Evolutionary conservation across 2,888 invertebrate genomes (phyloP), one percentile per base, ranked within the genome.

Genomic region (Tetropium fuscum): DNA sequence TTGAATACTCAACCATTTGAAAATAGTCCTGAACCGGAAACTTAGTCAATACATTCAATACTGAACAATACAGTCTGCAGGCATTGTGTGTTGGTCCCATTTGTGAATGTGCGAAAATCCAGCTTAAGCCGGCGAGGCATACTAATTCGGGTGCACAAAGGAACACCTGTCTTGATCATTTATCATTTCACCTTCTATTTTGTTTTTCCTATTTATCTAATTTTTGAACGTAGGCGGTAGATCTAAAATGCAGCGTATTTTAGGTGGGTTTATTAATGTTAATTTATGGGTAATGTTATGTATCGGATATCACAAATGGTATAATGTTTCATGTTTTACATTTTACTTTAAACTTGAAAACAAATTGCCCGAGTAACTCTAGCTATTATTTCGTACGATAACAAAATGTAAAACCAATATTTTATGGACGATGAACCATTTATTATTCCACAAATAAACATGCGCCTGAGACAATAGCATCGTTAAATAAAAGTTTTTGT

Each of bases 41-140:
- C 20, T 18, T 32, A 47, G 47, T 47, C 47, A 34, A 47, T 47
- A 15, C 32, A 32, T 47, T 18, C 32, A 32, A 41, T 47, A 32
- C 3, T 2, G 20, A 32, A 47, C 47, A 47, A 47, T 47, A 13
- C 11, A 6, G 0, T 6, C 8, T 22, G 22, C 10, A n/a, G 11
- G 20, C 13, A 34, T 47, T 34, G 32, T 47, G n/a, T 16, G 10
- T 34, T 34, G 16, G 34, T 32, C 47, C 20, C 13, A 11, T 47
- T 34, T 11, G 4, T 47, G 47, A 47, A 47, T 47, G 47, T 47
- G 32, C 47, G 19, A 47, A 47, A 32, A 47, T 34, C 47, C 47
- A 30, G 19, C 47, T 47, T 34, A 34, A 16, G 11, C 19, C 30
- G 41, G 41, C 41, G n/a, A 41, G 19, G 22, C 22, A 41, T 19